Evolutionary conservation across 1,140 invertebrate species (phyloP), one percentile per base, ranked within the genome.

Genomic region (Drosophila melanica): DNA sequence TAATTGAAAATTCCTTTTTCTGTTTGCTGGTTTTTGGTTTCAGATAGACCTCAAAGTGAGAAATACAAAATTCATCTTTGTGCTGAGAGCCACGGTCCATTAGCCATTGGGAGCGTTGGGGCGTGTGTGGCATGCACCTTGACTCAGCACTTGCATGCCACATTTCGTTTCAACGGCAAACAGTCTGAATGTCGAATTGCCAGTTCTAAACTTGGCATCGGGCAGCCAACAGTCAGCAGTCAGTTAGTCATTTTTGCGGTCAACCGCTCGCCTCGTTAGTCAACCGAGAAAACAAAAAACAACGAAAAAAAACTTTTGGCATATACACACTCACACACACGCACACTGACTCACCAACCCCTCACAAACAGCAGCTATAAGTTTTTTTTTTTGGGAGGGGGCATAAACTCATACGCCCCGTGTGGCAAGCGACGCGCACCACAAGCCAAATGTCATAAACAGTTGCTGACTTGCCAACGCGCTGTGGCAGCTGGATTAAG

Each of bases 211-310:
- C 51, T 39, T 39, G 35, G 51, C 37, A 48, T n/a, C 12, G 6
- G 8, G 8, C 55, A 42, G 37, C 23, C n/a, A 14, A 16, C 5
- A 44, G 42, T 39, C 20, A 45, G 35, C 65, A 55, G 39, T 58
- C 54, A 41, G 67, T 66, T 72, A 50, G 73, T 59, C 68, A 75
- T 72, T 72, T 74, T 66, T 72, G 68, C 39, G 73, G 73, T 60
- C 73, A 71, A 72, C 60, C 68, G 54, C 69, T 60, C 37, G 68
- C 54, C 60, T 72, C 69, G 69, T 72, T 67, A 72, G 69, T 72
- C 69, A 67, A 67, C 69, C 59, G 54, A 72, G 41, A 67, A 63
- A 66, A 54, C 30, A 27, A 41, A 71, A 57, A 33, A 33, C 5
- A 33, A 33, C 2, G 65, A 57, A 63, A 54, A 23, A 23, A 23